Percentiles rank a stretch among this genome's conserved stretches.
phyloP scores from a whole-genome alignment of 2,888 invertebrate genomes.

The Patella depressa region DNA sequence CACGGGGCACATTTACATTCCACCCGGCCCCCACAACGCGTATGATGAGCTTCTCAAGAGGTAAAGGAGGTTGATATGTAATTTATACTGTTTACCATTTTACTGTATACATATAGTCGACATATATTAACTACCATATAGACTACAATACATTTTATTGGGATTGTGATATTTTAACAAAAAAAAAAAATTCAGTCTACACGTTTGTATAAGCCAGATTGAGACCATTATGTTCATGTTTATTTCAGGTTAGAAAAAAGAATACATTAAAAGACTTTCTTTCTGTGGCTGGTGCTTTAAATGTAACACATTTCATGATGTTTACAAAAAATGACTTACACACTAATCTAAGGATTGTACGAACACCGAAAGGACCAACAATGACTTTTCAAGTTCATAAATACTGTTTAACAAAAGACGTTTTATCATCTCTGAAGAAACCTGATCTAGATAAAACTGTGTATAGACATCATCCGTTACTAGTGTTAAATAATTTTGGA shows the following conservation, averaged over 20 bases:
- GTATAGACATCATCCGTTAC: constrained; percentile 89
- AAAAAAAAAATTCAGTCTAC: neutral
- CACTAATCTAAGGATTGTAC: constrained; percentile 84
- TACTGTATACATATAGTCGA: too few species aligned
- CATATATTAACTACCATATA: too few species aligned
- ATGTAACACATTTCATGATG: constrained; percentile 92
- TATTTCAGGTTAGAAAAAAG: constrained; percentile 82
- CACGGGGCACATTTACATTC: too few species aligned
- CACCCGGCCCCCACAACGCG: too few species aligned
- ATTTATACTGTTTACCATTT: too few species aligned
- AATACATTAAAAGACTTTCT: constrained; percentile 98
- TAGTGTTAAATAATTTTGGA: constrained; percentile 83
- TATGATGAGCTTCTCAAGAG: too few species aligned
- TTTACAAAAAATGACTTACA: constrained; percentile 86
- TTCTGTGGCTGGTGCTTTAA: constrained; percentile 88
- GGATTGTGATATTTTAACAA: too few species aligned
- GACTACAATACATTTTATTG: too few species aligned
- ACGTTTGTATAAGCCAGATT: neutral
- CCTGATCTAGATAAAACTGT: constrained; percentile 77
- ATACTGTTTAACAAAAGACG: constrained; percentile 87
- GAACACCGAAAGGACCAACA: constrained; percentile 93
- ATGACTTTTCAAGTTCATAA: constrained; percentile 81
- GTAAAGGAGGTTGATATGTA: too few species aligned
- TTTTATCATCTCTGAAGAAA: constrained; percentile 86
- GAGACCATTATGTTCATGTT: neutral